Evolutionary conservation across 2,888 invertebrate species (phyloP).

Genomic region (Ichneumoninae sp.): DNA sequence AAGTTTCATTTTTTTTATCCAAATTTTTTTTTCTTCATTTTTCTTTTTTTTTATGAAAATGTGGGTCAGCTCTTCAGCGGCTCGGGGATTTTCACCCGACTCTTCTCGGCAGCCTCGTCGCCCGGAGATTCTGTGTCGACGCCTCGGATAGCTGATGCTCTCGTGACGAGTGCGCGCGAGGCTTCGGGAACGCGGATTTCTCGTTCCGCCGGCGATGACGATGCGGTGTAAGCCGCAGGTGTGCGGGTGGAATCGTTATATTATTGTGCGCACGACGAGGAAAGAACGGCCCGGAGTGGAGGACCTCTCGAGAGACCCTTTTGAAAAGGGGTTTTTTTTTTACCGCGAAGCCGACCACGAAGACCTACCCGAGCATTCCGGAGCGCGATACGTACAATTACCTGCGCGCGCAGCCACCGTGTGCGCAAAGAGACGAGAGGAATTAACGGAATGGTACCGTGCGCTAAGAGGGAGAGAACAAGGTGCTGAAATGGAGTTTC

Average conservation of each 20-base stretch:
- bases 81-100: not conserved
- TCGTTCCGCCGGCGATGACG: conserved; percentile 23
- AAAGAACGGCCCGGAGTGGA: conserved; percentile 69
- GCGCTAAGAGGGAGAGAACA: not conserved
- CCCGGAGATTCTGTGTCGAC: not conserved
- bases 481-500: not conserved
- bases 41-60: conserved; percentile 67
- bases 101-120: not conserved
- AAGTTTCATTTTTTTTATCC: conserved; percentile 37
- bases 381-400: conserved; percentile 16
- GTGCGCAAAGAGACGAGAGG: not conserved
- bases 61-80: conserved; percentile 68
- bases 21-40: conserved; percentile 19
- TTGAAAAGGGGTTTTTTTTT: conserved; percentile 63
- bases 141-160: conserved; percentile 25
- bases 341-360: conserved; percentile 34
- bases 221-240: conserved; percentile 71
- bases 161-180: conserved; percentile 4
- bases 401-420: not conserved
- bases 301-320: conserved; percentile 76
- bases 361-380: conserved; percentile 24
- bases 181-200: conserved; percentile 7
- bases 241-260: conserved; percentile 80
- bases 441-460: not conserved
- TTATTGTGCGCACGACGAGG: conserved; percentile 71